Conservation (phyloP, 2,797 vertebrate genomes). For the Chiroxiphia lanceolata region DNA sequence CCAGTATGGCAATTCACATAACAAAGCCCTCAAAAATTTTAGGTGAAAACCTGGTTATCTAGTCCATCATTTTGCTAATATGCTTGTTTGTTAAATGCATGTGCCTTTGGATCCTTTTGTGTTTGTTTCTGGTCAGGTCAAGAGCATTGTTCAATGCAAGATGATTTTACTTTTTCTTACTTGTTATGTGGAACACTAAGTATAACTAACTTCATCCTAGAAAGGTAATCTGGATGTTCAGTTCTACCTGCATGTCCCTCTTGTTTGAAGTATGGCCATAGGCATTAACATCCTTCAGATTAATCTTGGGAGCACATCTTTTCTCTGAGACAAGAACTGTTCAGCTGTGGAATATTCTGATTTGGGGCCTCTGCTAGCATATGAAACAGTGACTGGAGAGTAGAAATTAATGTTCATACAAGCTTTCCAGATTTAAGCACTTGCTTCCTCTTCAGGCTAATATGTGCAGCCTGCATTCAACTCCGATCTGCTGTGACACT, state of each 20-base stretch:
- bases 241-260: background rate
- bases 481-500: background rate
- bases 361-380: background rate
- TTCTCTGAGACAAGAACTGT: background rate
- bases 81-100: rapidly evolving
- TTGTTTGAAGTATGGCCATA: background rate
- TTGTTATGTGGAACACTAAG: background rate
- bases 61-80: background rate
- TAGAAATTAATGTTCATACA: background rate
- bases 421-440: background rate
- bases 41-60: background rate
- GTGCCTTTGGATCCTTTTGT: background rate
- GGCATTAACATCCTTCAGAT: background rate
- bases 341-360: background rate
- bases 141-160: background rate
- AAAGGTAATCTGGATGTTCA: background rate
- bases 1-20: background rate
- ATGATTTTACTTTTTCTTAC: background rate
- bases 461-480: background rate
- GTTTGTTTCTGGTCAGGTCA: background rate
- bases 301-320: background rate
- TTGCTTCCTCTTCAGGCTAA: background rate
- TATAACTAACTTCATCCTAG: background rate
- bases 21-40: background rate
- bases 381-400: background rate